Conservation (phyloP, 1,140 invertebrate genomes). For the Drosophila auraria region DNA sequence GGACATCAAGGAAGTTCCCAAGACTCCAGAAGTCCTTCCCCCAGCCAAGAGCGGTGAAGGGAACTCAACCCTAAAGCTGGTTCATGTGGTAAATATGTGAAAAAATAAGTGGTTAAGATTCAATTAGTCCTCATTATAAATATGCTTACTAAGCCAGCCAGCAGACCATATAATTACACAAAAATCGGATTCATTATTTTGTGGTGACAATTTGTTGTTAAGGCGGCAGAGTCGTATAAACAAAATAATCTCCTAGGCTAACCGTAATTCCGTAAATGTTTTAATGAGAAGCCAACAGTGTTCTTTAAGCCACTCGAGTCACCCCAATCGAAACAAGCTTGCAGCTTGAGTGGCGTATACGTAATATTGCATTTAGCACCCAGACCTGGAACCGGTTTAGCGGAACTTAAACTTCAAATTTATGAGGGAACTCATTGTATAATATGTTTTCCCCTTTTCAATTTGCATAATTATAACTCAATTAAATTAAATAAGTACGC, state of each 20-base stretch:
- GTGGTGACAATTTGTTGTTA: constrained; percentile 6
- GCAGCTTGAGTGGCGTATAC: constrained; percentile 45
- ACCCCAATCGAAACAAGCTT: constrained; percentile 25
- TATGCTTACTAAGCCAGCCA: constrained; percentile 12
- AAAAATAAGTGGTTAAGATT: constrained; percentile 1
- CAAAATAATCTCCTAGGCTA: constrained; percentile 6
- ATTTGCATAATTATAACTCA: constrained; percentile 40
- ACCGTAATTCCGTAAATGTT: neutral
- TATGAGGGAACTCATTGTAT: constrained; percentile 25
- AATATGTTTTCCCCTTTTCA: constrained; percentile 22
- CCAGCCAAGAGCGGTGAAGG: neutral
- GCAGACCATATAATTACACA: constrained; percentile 41
- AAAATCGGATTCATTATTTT: constrained; percentile 13
- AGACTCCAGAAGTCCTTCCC: neutral
- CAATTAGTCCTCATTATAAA: constrained; percentile 14
- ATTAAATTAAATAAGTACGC: constrained; percentile 17
- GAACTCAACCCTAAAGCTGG: constrained; percentile 59
- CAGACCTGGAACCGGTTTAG: constrained; percentile 54
- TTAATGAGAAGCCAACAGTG: neutral
- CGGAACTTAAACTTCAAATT: constrained; percentile 23
- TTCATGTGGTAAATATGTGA: constrained; percentile 65
- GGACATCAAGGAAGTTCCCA: neutral
- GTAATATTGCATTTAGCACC: constrained; percentile 39
- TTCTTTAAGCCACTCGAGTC: neutral
- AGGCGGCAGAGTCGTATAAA: neutral